Evolutionary conservation across 2,113 vertebrate species (phyloP), one percentile per base, ranked within the genome.

Genomic region (Cavia porcellus): DNA sequence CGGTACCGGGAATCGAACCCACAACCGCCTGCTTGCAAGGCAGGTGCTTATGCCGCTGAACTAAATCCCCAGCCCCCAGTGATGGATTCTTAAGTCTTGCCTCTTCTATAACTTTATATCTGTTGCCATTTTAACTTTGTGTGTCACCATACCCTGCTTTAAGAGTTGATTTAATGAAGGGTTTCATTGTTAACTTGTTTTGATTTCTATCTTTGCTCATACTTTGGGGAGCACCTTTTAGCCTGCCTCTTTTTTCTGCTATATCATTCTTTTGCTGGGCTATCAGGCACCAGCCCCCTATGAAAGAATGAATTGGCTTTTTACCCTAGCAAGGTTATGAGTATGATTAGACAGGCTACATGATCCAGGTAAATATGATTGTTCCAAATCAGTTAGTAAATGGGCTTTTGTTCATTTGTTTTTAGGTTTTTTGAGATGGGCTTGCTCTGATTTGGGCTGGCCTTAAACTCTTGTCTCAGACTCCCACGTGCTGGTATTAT

Each of bases 61-160:
- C 38, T 38, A 38, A 38, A 38, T 38, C 38, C 38, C 38, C 38
- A 38, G 38, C 38, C 38, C 38, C 38, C 38, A 38, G 38, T 38
- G 38, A 38, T 38, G 94, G n/a, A 89, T 87, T n/a, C 47, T 93
- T 92, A 86, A 42, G 30, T 86, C 25, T 86, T 66, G 50, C 30
- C 42, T 85, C 25, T 59, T 87, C 94, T 86, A 30, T 96, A 79
- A 52, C 35, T 86, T 17, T n/a, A 0, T 83, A 57, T 79, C 11
- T 96, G 5, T 92, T 82, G 59, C 64, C 45, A 90, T 94, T 96
- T 95, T 92, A 89, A 93, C 45, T 91, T 94, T 77, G 7, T 79
- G 42, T 52, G 20, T 32, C 77, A 52, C 47, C 47, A 19, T 80
- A 47, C 47, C 30, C 77, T 32, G 14, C 14, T 79, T 50, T 50